Evolutionary conservation across 2,113 vertebrate genomes (phyloP).

Genomic region (Thamnophis sirtalis): DNA sequence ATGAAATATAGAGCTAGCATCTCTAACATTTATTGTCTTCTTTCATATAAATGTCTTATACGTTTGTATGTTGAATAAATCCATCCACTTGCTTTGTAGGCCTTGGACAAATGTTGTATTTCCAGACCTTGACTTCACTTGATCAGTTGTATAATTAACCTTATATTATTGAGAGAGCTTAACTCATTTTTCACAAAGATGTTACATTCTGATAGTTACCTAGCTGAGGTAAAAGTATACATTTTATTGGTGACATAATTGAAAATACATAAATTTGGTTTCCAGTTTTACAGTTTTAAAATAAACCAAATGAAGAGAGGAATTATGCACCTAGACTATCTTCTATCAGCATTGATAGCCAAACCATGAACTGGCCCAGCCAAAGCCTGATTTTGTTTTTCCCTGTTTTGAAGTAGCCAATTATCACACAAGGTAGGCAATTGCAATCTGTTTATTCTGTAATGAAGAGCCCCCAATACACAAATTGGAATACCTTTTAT

Average conservation of each 20-base stretch:
- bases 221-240: neutral
- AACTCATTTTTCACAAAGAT: neutral
- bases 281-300: neutral
- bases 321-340: neutral
- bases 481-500: neutral
- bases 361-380: neutral
- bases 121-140: neutral
- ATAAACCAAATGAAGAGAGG: neutral
- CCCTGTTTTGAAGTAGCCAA: neutral
- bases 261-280: neutral
- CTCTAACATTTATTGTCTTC: neutral
- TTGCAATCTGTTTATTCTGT: neutral
- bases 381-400: neutral
- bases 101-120: accelerated
- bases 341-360: neutral
- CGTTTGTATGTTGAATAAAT: neutral
- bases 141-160: neutral
- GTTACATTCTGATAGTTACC: slow-evolving; percentile 19
- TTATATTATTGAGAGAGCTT: neutral
- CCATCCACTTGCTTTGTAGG: neutral
- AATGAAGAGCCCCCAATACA: neutral
- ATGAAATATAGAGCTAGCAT: neutral
- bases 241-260: neutral
- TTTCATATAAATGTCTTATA: neutral
- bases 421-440: neutral